A percentile compares a stretch with the other conserved stretches of the same genome.
Conservation (phyloP, 2,113 vertebrate species). For the Labeo rohita region DNA sequence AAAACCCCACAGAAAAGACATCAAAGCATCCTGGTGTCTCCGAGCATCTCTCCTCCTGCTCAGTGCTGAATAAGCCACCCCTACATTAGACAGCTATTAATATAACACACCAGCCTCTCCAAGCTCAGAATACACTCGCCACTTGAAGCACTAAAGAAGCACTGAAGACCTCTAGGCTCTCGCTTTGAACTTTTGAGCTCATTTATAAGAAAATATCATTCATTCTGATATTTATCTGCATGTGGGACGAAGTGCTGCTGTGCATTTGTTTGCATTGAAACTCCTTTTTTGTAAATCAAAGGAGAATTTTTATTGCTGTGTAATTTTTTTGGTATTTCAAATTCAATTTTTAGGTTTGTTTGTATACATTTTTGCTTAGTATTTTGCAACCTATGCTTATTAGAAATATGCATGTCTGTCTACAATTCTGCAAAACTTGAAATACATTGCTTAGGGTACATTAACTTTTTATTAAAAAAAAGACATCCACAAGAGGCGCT, state of each 20-base stretch:
- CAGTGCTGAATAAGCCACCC: constrained; percentile 49
- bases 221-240: neutral
- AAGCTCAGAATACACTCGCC: constrained; percentile 33
- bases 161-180: constrained; percentile 3
- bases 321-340: neutral
- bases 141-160: constrained; percentile 45
- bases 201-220: constrained; percentile 20
- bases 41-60: constrained; percentile 24
- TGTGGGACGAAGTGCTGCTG: neutral
- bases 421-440: no score
- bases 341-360: no score
- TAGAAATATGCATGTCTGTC: no score
- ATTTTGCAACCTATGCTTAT: no score
- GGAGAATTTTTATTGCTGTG: no score
- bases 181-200: constrained; percentile 30
- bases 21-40: constrained; percentile 33
- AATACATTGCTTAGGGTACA: no score
- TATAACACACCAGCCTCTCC: constrained; percentile 47
- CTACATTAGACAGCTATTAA: constrained; percentile 57
- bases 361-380: no score
- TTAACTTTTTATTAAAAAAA: no score
- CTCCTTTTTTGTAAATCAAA: neutral
- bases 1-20: constrained; percentile 4
- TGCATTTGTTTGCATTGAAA: neutral
- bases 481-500: no score